Conservation (phyloP, 64 coral and sea anemone species). For the Hydrozoanthus tunicans region DNA sequence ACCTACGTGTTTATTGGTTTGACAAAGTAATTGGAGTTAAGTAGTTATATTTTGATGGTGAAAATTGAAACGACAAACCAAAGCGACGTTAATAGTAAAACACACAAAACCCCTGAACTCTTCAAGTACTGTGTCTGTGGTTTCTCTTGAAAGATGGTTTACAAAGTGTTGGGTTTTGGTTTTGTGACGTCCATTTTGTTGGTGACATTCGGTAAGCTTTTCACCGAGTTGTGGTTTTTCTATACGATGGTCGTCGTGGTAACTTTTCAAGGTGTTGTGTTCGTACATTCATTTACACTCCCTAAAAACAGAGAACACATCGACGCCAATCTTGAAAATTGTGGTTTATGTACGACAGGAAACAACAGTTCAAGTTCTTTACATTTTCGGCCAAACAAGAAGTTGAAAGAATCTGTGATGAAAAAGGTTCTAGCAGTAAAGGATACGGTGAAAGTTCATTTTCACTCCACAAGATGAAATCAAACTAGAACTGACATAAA, state of each 20-base stretch:
- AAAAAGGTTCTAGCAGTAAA: slow-evolving; percentile 27
- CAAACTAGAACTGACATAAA: no score
- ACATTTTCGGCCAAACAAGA: not conserved
- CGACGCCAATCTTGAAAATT: not conserved
- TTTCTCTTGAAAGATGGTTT: not conserved
- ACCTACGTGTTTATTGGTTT: not conserved
- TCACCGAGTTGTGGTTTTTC: slow-evolving; percentile 57
- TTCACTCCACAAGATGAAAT: slow-evolving; percentile 2
- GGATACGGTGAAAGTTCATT: not conserved
- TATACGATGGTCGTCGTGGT: slow-evolving; percentile 51
- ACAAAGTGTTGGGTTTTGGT: slow-evolving; percentile 62
- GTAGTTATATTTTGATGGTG: not conserved
- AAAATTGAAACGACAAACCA: no score
- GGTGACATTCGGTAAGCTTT: slow-evolving; percentile 61
- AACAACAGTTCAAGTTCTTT: not conserved
- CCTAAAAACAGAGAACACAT: not conserved
- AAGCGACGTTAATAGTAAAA: no score
- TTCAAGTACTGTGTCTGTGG: not conserved
- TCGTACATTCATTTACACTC: slow-evolving; percentile 22
- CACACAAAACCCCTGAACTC: no score
- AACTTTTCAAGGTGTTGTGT: slow-evolving; percentile 43
- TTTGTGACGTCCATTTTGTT: slow-evolving; percentile 59
- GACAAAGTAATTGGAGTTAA: not conserved
- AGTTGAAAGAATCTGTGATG: not conserved
- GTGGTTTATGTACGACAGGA: not conserved